A percentile compares a stretch with the other conserved stretches of the same genome.
Conservation (phyloP, 2,113 vertebrate species). For the Tiliqua scincoides region DNA sequence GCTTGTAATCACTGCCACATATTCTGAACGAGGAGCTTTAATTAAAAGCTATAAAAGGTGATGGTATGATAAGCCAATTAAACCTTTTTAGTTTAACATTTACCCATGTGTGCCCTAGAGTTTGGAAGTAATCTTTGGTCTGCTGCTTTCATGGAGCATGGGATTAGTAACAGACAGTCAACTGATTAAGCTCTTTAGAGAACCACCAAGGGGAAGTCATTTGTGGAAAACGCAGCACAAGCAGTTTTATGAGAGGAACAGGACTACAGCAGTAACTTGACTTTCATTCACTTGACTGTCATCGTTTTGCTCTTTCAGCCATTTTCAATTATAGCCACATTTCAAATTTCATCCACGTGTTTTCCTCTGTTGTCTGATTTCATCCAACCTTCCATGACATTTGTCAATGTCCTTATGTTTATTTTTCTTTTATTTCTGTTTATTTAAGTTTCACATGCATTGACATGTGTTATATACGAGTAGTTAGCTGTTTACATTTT, state of each 20-base stretch:
- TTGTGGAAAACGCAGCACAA: neutral
- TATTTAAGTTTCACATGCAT: too few species aligned
- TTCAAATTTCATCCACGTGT: too few species aligned
- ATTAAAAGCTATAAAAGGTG: constrained; percentile 5
- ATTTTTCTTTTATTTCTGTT: too few species aligned
- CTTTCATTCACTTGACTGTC: too few species aligned
- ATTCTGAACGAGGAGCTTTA: constrained; percentile 1
- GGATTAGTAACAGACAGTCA: neutral
- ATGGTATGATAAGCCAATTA: neutral
- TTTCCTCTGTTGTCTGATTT: too few species aligned
- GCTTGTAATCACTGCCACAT: neutral
- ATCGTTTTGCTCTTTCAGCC: too few species aligned
- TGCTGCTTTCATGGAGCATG: neutral
- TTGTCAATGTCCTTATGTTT: too few species aligned
- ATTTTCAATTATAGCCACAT: too few species aligned
- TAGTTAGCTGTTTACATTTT: too few species aligned
- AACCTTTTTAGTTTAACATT: neutral
- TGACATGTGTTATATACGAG: too few species aligned
- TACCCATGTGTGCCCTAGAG: neutral
- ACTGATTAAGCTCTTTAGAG: neutral
- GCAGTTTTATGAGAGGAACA: neutral
- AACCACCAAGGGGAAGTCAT: neutral
- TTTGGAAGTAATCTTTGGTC: neutral
- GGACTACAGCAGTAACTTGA: too few species aligned
- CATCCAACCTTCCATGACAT: too few species aligned